These are phyloP conservation scores for Volucella inflata DNA, from an alignment of 2,888 invertebrate genomes.

Conservation along the genomic window DNA sequence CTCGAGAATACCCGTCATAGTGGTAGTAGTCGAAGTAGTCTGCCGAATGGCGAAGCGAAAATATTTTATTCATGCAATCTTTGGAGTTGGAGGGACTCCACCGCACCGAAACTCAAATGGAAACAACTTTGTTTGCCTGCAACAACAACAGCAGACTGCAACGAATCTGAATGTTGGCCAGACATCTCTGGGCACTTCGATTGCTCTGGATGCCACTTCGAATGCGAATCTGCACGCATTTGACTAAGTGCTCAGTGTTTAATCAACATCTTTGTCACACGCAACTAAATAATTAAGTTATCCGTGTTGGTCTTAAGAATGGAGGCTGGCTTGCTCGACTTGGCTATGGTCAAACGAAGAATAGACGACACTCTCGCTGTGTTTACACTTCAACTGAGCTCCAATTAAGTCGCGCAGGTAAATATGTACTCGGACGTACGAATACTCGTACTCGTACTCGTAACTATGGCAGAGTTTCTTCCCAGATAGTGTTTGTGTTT, in stretches of 20 bases:
- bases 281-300: slow-evolving; percentile 78
- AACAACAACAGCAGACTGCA: too few species aligned
- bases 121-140: too few species aligned
- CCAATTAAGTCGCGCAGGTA: slow-evolving; percentile 48
- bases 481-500: slow-evolving; percentile 32
- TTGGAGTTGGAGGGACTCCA: slow-evolving; percentile 18
- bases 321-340: background rate
- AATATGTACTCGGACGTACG: background rate
- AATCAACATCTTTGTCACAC: slow-evolving; percentile 78
- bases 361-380: slow-evolving; percentile 28
- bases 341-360: slow-evolving; percentile 33
- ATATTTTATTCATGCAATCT: slow-evolving; percentile 75
- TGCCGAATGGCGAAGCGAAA: slow-evolving; percentile 59
- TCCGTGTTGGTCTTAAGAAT: slow-evolving; percentile 61
- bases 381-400: slow-evolving; percentile 32
- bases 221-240: slow-evolving; percentile 77
- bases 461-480: slow-evolving; percentile 4
- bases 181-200: background rate
- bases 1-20: too few species aligned
- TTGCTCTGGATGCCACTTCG: slow-evolving; percentile 62
- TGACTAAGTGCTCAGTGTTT: slow-evolving; percentile 79
- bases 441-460: background rate
- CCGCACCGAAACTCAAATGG: background rate
- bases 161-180: too few species aligned
- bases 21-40: background rate